Percentiles rank a stretch among this genome's conserved stretches.
These are phyloP conservation scores for Coluber constrictor DNA, from an alignment of 2,797 vertebrate species.

Conservation along the genomic window DNA sequence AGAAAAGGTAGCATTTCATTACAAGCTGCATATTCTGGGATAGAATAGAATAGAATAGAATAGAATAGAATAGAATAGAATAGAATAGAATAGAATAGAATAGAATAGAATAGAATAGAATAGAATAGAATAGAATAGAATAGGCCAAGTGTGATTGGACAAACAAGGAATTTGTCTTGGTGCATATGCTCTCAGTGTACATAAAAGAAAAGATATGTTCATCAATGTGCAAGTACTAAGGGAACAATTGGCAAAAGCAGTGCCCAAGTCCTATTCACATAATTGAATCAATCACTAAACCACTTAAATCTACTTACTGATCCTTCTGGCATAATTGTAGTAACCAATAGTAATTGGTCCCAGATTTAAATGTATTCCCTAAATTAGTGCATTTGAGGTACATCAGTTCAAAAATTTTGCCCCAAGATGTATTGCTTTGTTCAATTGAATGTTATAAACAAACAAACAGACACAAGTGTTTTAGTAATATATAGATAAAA, in stretches of 20 bases:
- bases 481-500: background rate
- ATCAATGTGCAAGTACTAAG: background rate
- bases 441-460: background rate
- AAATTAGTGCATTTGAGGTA: background rate
- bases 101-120: too few relatives aligned
- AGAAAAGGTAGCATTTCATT: background rate
- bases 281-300: background rate
- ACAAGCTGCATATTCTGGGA: background rate
- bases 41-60: too few relatives aligned
- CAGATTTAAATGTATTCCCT: background rate
- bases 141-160: too few relatives aligned
- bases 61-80: too few relatives aligned
- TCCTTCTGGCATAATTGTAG: background rate
- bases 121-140: too few relatives aligned
- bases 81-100: too few relatives aligned
- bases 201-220: too few relatives aligned
- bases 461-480: background rate
- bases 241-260: background rate
- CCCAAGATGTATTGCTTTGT: background rate
- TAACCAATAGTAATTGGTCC: background rate
- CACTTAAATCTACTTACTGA: background rate
- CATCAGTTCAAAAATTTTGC: background rate
- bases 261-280: background rate
- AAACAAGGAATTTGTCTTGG: too few relatives aligned
- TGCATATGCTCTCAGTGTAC: too few relatives aligned